phyloP scores from a whole-genome alignment of 2,113 vertebrate genomes.

The Phaethon lepturus region DNA sequence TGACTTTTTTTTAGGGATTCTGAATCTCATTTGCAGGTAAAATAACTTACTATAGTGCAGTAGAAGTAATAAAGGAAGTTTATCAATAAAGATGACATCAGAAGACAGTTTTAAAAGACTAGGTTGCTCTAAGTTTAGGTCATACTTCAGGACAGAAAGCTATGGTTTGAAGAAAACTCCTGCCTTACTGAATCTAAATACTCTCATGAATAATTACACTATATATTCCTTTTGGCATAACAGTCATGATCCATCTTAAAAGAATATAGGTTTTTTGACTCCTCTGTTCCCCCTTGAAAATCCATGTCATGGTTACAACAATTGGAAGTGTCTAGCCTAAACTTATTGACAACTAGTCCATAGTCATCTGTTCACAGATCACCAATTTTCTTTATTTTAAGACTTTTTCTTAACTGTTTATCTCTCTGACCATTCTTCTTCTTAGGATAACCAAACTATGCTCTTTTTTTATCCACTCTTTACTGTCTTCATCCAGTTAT shows the following conservation, averaged over 20 bases:
- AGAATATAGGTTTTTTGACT: background rate
- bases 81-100: background rate
- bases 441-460: background rate
- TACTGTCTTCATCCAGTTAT: background rate
- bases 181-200: background rate
- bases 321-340: background rate
- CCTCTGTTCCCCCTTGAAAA: background rate
- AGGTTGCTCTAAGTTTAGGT: background rate
- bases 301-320: background rate
- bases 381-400: background rate
- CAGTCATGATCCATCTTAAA: background rate
- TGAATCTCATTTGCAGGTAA: slow-evolving; percentile 40
- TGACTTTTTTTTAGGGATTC: slow-evolving; percentile 7
- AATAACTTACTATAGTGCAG: background rate
- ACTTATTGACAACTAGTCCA: background rate
- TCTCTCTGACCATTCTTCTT: background rate
- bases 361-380: background rate
- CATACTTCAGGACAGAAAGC: background rate
- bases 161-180: background rate
- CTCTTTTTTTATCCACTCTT: background rate
- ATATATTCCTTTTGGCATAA: background rate
- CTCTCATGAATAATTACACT: background rate
- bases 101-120: background rate
- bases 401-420: background rate
- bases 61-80: background rate